A percentile compares a stretch with the other conserved stretches of the same genome.
phyloP scores from a whole-genome alignment of 1,140 invertebrate genomes.

The Eurosta solidaginis region DNA sequence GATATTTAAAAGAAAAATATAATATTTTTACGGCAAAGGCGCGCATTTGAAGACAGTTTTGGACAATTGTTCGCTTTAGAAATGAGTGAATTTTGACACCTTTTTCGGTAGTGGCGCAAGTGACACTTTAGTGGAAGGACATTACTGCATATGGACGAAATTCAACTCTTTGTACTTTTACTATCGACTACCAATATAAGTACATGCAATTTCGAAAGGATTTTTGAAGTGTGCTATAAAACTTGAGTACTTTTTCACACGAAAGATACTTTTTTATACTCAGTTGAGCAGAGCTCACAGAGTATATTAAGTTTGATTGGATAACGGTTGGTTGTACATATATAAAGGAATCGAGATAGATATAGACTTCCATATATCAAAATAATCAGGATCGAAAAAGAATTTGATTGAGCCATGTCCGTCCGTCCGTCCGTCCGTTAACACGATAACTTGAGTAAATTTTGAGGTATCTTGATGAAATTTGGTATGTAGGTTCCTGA shows the following conservation, averaged over 20 bases:
- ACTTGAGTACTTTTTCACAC: constrained; percentile 7
- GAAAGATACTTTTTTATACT: background rate
- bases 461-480: no score
- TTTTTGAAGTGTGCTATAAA: constrained; percentile 27
- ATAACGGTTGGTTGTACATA: no score
- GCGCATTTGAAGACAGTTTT: background rate
- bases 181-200: background rate
- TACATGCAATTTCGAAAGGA: background rate
- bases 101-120: background rate
- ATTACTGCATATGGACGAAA: background rate
- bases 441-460: no score
- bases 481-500: no score
- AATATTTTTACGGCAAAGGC: background rate
- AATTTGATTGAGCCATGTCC: no score
- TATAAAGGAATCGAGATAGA: no score
- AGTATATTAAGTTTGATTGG: background rate
- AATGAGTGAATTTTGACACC: constrained; percentile 29
- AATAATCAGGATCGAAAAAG: no score
- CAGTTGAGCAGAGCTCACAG: background rate
- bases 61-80: background rate
- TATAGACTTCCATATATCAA: no score
- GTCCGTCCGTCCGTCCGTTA: no score
- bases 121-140: background rate
- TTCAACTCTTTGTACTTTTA: background rate
- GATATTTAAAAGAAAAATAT: background rate